phyloP scores from a whole-genome alignment of 2,797 vertebrate genomes.

The Myripristis jacobus region DNA sequence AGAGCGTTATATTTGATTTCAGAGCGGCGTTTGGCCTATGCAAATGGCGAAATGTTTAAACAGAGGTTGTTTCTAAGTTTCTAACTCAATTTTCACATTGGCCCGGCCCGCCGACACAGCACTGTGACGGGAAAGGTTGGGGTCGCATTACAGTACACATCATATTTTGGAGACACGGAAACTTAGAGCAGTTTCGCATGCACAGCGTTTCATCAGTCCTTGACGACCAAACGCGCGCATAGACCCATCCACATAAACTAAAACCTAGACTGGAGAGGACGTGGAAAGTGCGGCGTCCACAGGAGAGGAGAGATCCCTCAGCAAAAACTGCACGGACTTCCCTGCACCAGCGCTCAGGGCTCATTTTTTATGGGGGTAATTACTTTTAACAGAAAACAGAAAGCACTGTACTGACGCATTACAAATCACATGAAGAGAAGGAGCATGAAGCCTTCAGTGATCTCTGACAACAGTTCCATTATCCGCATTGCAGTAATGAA shows the following conservation, averaged over 20 bases:
- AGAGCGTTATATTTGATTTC: conserved; percentile 50
- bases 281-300: conserved; percentile 52
- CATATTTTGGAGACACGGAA: conserved; percentile 34
- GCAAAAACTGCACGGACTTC: conserved; percentile 50
- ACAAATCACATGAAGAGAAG: conserved; percentile 75
- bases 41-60: conserved; percentile 32
- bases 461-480: conserved; percentile 62
- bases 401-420: conserved; percentile 75
- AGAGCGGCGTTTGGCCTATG: conserved; percentile 6
- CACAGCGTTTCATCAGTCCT: conserved; percentile 23
- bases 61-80: conserved; percentile 26
- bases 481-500: conserved; percentile 40
- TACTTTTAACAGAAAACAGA: conserved; percentile 84
- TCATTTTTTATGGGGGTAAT: conserved; percentile 79
- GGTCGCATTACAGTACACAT: conserved; percentile 12
- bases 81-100: conserved; percentile 45
- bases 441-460: conserved; percentile 51
- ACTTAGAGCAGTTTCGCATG: neutral
- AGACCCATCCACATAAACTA: conserved; percentile 12
- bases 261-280: conserved; percentile 22
- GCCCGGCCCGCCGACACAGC: conserved; percentile 2
- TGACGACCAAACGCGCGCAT: conserved; percentile 13
- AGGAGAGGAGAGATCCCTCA: conserved; percentile 39
- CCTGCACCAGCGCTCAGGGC: conserved; percentile 54
- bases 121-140: conserved; percentile 29